Evolutionary conservation across 1,140 invertebrate genomes (phyloP).

Genomic region (Pseudoatta argentina): DNA sequence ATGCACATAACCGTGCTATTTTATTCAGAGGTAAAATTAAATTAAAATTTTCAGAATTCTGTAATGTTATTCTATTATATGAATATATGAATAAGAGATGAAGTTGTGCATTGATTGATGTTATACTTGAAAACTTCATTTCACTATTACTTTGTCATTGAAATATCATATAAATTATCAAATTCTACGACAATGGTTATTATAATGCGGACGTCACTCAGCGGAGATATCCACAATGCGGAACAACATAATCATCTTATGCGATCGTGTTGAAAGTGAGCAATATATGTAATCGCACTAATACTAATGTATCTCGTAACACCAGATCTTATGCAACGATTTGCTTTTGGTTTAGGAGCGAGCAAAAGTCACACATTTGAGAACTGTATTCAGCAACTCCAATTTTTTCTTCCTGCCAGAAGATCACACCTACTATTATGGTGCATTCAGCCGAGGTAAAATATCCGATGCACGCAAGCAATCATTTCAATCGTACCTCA

Average conservation of each 20-base stretch:
- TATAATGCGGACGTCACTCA: background rate
- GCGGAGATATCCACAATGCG: background rate
- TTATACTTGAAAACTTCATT: background rate
- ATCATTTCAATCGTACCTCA: slow-evolving; percentile 53
- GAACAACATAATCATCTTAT: background rate
- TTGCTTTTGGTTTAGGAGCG: background rate
- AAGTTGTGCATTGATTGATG: background rate
- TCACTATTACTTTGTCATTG: background rate
- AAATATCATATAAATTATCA: background rate
- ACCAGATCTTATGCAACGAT: background rate
- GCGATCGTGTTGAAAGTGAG: background rate
- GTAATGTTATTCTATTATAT: background rate
- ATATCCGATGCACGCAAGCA: slow-evolving; percentile 58
- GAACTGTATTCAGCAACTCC: slow-evolving; percentile 28
- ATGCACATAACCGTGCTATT: background rate
- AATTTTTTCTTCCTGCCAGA: slow-evolving; percentile 21
- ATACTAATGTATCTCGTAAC: background rate
- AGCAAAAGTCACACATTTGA: slow-evolving; percentile 34
- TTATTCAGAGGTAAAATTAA: background rate
- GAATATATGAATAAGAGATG: background rate
- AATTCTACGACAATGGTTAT: background rate
- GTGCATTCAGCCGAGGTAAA: slow-evolving; percentile 13
- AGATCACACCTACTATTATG: slow-evolving; percentile 59
- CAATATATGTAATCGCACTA: background rate
- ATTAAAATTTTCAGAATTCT: background rate